Evolutionary conservation across 2,113 vertebrate species (phyloP), one percentile per base, ranked within the genome.

Genomic region (Ovis canadensis): DNA sequence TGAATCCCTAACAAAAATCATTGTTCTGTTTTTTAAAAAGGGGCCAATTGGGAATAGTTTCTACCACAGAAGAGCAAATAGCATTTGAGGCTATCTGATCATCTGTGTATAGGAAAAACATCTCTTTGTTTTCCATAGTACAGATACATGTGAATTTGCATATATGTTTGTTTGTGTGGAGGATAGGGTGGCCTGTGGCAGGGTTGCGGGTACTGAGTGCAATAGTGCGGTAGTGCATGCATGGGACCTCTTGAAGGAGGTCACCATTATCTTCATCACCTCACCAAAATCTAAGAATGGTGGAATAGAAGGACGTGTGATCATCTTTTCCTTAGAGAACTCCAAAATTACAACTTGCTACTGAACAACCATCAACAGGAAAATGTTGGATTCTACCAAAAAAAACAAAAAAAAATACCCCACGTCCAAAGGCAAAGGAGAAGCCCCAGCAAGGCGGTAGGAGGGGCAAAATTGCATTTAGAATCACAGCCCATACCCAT

Each of bases 81-180:
- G 62, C 17, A 54, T 95, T 74, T 27, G 15, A 85, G 40, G 23
- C 12, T 21, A 4, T 77, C 43, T 60, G 54, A 57, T 83, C 43
- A 40, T 92, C 6, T 36, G 1, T 45, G 19, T 48, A 5, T 60
- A 48, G 54, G 60, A 29, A 60, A 92, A 90, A 59, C 31, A 82
- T 40, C 23, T 88, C 25, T 91, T 85, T 50, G 57, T 91, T 71
- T 91, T 89, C 21, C 54, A 67, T 29, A 55, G 23, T 64, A 52
- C 59, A 77, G 31, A 45, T 92, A 43, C 71, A 31, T 59, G 1
- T 89, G 43, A 36, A 8, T 54, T 29, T 29, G 12, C 6, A n/a
- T 62, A 36, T 12, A 31, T 31, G 15, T 36, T 3, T 77, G 17
- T 90, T 90, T 84, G 6, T 93, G 9, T 52, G 40, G 11, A 17